These are phyloP conservation scores for Phalloptychus januarius DNA, from an alignment of 2,797 vertebrate species.

Conservation along the genomic window DNA sequence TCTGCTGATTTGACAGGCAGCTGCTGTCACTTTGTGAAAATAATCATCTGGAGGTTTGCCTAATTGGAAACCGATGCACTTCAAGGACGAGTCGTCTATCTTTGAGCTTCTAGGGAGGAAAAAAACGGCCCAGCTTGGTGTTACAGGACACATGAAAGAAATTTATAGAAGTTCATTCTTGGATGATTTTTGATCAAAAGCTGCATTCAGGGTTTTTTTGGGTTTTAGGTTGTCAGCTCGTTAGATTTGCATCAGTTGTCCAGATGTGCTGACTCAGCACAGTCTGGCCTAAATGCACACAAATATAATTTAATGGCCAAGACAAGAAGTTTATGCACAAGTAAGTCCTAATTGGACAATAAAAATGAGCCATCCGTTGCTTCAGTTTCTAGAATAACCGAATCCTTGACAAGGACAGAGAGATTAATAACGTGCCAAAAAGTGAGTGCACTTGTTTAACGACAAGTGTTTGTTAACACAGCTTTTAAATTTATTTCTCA, in stretches of 20 bases:
- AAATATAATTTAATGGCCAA: neutral
- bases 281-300: neutral
- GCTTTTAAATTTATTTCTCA: neutral
- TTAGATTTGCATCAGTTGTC: conserved; percentile 1
- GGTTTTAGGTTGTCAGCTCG: conserved; percentile 16
- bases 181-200: neutral
- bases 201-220: neutral
- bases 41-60: conserved; percentile 41
- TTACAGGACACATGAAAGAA: conserved; percentile 24
- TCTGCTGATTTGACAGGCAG: conserved; percentile 34
- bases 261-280: conserved; percentile 8
- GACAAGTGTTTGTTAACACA: neutral
- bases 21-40: conserved; percentile 45
- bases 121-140: conserved; percentile 5
- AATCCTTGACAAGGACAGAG: neutral
- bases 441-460: neutral
- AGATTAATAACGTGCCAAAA: neutral
- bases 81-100: conserved; percentile 38
- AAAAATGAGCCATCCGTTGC: neutral
- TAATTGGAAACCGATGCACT: conserved; percentile 59
- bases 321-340: neutral
- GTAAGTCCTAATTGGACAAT: neutral
- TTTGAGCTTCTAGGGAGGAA: neutral
- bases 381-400: neutral
- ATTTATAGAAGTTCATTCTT: neutral